Evolutionary conservation across 1,140 invertebrate species (phyloP).

Genomic region (Agrypnia vestita): DNA sequence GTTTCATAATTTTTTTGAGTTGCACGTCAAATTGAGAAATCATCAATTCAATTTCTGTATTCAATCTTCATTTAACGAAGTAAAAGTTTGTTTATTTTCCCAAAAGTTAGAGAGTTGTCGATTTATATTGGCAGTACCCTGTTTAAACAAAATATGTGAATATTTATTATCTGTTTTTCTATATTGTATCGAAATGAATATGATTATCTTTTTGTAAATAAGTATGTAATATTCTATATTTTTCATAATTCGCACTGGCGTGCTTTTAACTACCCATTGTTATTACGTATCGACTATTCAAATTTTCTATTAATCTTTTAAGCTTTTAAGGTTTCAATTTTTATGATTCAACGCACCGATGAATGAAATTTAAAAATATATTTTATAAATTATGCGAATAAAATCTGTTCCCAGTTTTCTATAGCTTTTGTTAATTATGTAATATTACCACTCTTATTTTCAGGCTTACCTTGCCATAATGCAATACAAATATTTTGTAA

Average conservation of each 20-base stretch:
- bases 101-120: no score
- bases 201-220: constrained; percentile 19
- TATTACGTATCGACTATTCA: background rate
- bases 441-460: background rate
- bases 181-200: constrained; percentile 1
- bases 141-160: background rate
- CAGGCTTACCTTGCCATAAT: background rate
- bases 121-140: background rate
- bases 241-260: constrained; percentile 6
- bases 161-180: constrained; percentile 27
- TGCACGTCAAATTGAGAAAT: no score
- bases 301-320: background rate
- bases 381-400: no score
- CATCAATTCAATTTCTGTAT: no score
- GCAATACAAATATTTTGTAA: background rate
- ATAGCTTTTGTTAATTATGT: background rate
- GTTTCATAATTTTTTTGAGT: no score
- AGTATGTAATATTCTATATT: constrained; percentile 13
- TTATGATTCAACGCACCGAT: no score
- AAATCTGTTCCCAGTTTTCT: no score
- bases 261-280: background rate
- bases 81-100: no score
- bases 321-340: background rate
- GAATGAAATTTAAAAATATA: no score
- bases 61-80: no score